Evolutionary conservation across 2,797 vertebrate genomes (phyloP).

Genomic region (Lindbergichthys nudifrons): DNA sequence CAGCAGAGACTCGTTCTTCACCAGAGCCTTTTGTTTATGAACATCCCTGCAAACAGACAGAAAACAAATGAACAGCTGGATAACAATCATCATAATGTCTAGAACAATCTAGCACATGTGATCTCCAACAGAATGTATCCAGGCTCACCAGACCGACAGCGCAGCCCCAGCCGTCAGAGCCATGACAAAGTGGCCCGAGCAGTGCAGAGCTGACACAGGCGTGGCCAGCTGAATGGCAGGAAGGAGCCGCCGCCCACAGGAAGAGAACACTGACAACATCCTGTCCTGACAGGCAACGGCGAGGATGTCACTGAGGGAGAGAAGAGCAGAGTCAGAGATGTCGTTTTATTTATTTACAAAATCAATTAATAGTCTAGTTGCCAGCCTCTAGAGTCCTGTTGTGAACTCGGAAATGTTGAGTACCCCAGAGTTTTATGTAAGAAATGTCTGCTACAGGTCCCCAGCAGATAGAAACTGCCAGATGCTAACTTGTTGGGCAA

Average conservation of each 20-base stretch:
- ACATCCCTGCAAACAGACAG: conserved; percentile 87
- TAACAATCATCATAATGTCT: neutral
- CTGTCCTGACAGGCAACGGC: conserved; percentile 94
- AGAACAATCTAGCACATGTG: neutral
- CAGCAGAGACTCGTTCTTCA: conserved; percentile 94
- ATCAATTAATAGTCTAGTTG: too few species aligned
- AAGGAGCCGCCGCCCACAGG: conserved; percentile 93
- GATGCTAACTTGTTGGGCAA: too few species aligned
- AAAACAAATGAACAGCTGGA: neutral
- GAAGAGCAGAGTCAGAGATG: neutral
- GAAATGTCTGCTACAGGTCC: too few species aligned
- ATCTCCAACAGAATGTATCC: neutral
- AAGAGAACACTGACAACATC: conserved; percentile 93
- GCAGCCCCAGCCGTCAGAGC: conserved; percentile 91
- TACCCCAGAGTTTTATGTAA: too few species aligned
- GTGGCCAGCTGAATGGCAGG: conserved; percentile 92
- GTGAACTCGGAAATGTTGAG: too few species aligned
- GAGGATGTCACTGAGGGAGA: conserved; percentile 87
- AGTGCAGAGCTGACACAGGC: conserved; percentile 91
- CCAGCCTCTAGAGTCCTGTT: too few species aligned
- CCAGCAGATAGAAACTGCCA: too few species aligned
- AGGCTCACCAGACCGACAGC: conserved; percentile 93
- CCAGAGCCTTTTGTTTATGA: conserved; percentile 90
- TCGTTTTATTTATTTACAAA: neutral
- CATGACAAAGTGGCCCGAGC: conserved; percentile 94